Base-by-base conservation (phyloP, 2,888 invertebrate species). In the Drosophila mimetica region DNA sequence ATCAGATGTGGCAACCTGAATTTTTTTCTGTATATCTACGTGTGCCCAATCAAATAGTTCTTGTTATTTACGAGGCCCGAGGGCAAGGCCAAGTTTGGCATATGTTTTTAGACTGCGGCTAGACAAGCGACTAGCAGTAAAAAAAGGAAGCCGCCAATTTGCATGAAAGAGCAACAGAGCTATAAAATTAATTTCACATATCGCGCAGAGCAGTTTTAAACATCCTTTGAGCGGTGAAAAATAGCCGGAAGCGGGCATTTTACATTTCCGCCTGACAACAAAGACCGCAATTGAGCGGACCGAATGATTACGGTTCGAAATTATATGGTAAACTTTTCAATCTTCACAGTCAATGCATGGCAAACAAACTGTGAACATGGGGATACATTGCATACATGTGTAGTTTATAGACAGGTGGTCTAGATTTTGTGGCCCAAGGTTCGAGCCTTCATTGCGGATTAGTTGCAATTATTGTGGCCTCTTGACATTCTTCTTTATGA, bases 401-500 rank as follows among this genome's bases (percentile, higher is more conserved):
- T 25, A 7, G 6, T n/a, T n/a, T n/a, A n/a, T n/a, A n/a, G n/a
- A 16, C 44, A 69, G 60, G 81, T 71, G 39, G 70, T 60, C 42
- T 78, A 51, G 59, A 52, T 69, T 79, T 85, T 76, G 57, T 86
- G 74, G 86, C 70, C 71, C 81, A 83, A 86, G 86, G 84, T 77
- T 46, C 48, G 41, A 61, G 71, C 84, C 84, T 86, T 84, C 83
- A 69, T 28, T 53, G 36, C 57, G 84, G 74, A 84, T 84, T 84
- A 87, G 87, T 74, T 85, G 79, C 77, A 86, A 84, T 84, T 84
- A 84, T 87, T 87, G 84, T 83, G 84, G 83, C 84, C 84, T 84
- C 84, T 84, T 84, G 84, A 87, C 84, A 84, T 85, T 84, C 80
- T 84, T 84, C 76, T 85, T 79, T 87, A 77, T 85, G 58, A 47